Conservation (phyloP, 2,113 vertebrate genomes). For the Cyprinodon variegatus region DNA sequence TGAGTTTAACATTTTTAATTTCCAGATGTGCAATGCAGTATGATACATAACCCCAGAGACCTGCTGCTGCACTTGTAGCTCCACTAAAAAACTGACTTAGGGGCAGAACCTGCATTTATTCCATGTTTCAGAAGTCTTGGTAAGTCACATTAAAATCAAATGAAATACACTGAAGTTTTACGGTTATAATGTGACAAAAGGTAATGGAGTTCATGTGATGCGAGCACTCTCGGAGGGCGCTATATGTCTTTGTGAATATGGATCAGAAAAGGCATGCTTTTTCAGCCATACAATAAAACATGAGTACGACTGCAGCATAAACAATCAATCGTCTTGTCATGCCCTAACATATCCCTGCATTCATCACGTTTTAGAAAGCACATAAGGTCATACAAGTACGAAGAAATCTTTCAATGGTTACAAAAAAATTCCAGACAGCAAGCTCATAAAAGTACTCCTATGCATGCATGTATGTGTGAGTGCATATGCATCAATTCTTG, state of each 20-base stretch:
- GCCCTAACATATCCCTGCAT: conserved; percentile 46
- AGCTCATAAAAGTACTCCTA: conserved; percentile 21
- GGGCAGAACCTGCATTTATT: too few relatives aligned
- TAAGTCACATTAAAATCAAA: too few relatives aligned
- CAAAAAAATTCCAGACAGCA: conserved; percentile 27
- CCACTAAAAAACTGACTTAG: too few relatives aligned
- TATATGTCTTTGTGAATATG: conserved; percentile 15
- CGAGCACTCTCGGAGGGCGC: not conserved
- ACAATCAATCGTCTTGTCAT: conserved; percentile 64
- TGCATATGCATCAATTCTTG: conserved; percentile 5
- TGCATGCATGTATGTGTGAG: conserved; percentile 12
- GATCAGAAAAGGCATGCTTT: conserved; percentile 16
- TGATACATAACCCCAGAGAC: too few relatives aligned
- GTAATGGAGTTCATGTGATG: not conserved
- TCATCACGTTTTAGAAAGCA: conserved; percentile 59
- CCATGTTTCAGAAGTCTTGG: too few relatives aligned
- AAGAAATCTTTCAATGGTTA: conserved; percentile 52
- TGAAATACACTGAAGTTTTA: too few relatives aligned
- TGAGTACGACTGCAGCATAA: conserved; percentile 36
- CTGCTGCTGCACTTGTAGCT: too few relatives aligned
- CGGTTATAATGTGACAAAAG: not conserved
- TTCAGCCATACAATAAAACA: conserved; percentile 34
- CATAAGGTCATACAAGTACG: conserved; percentile 63
- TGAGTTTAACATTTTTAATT: too few relatives aligned
- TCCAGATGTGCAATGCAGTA: too few relatives aligned